A percentile compares a stretch with the other conserved stretches of the same genome.
These are phyloP conservation scores for Conistra vaccinii DNA, from an alignment of 2,888 invertebrate genomes.

Conservation along the genomic window DNA sequence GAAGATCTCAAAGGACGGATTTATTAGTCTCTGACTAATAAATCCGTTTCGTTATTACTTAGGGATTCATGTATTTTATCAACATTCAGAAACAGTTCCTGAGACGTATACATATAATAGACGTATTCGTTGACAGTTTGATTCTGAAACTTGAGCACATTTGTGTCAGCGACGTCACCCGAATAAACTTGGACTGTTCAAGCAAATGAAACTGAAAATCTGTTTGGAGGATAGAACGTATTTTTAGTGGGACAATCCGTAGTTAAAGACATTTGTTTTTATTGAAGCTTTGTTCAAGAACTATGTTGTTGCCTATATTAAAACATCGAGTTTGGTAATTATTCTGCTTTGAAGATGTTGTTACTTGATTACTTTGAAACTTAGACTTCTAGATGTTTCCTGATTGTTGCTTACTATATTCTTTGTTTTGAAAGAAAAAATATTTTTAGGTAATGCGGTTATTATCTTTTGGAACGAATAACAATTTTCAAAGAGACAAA, in stretches of 20 bases:
- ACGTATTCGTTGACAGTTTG: conserved; percentile 6
- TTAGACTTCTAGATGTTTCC: not conserved
- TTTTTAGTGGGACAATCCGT: not conserved
- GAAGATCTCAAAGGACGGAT: not conserved
- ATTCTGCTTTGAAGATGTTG: not conserved
- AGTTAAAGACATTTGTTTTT: conserved; percentile 19
- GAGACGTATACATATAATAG: not conserved
- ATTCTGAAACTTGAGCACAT: conserved; percentile 17
- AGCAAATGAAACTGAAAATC: conserved; percentile 42
- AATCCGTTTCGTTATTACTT: not conserved
- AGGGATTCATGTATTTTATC: conserved; percentile 12
- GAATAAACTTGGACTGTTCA: conserved; percentile 27
- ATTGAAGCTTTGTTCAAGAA: conserved; percentile 3
- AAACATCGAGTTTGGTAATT: not conserved
- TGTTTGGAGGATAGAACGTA: not conserved
- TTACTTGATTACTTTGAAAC: not conserved
- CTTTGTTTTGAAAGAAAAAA: no score
- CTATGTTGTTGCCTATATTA: not conserved
- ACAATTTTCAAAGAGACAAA: no score
- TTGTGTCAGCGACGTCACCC: conserved; percentile 15
- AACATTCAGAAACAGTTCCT: not conserved
- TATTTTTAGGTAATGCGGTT: not conserved
- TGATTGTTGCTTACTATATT: not conserved
- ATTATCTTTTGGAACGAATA: not conserved
- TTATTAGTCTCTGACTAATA: no score